Conservation (phyloP, 2,888 invertebrate species). For the Polyploca ridens region DNA sequence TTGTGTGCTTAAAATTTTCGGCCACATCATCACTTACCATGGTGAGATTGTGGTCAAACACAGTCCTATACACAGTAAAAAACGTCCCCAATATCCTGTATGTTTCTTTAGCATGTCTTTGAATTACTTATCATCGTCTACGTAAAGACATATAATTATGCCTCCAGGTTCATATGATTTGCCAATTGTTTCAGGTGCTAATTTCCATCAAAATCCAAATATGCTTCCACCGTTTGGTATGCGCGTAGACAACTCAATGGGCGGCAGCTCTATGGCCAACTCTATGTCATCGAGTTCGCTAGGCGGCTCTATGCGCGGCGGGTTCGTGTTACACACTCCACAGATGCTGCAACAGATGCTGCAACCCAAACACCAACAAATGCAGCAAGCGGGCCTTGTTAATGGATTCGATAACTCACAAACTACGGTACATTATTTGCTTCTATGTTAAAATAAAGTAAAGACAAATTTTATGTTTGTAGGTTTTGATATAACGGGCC, state of each 20-base stretch:
- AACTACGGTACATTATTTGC: constrained; percentile 49
- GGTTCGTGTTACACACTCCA: constrained; percentile 63
- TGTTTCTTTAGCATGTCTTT: too few relatives aligned
- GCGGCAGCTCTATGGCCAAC: constrained; percentile 42
- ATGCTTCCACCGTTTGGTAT: constrained; percentile 82
- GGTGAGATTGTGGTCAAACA: too few relatives aligned
- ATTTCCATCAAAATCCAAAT: constrained; percentile 78
- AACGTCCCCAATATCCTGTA: too few relatives aligned
- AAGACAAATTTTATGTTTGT: too few relatives aligned
- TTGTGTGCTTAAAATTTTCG: too few relatives aligned
- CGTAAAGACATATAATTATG: neutral
- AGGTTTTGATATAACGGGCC: too few relatives aligned
- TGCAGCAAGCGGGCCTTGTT: constrained; percentile 57
- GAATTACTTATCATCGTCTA: too few relatives aligned
- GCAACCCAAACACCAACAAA: constrained; percentile 54
- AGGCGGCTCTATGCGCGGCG: constrained; percentile 29
- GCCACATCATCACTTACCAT: too few relatives aligned
- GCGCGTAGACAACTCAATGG: constrained; percentile 73
- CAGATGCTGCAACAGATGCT: constrained; percentile 48
- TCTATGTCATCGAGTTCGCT: constrained; percentile 30
- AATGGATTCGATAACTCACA: constrained; percentile 74
- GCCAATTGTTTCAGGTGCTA: constrained; percentile 69
- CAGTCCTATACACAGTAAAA: too few relatives aligned
- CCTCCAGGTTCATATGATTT: neutral
- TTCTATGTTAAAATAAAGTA: too few relatives aligned